phyloP scores from a whole-genome alignment of 2,888 invertebrate genomes.

The Drosophila mercatorum region DNA sequence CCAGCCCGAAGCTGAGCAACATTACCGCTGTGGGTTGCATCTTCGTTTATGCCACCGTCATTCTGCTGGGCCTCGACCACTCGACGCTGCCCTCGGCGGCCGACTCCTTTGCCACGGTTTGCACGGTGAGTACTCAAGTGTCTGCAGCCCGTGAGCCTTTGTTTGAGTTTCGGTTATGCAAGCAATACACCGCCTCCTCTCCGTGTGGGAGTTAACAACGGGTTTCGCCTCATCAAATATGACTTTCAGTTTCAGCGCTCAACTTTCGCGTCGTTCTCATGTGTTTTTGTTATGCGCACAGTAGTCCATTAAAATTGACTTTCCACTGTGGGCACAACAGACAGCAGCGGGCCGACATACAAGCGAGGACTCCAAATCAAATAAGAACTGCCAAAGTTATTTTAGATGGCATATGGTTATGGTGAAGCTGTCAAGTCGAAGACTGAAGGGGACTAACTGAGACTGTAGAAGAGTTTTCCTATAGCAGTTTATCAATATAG shows the following conservation, averaged over 20 bases:
- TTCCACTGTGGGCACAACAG: slow-evolving; percentile 5
- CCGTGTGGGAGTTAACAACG: slow-evolving; percentile 14
- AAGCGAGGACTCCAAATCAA: background rate
- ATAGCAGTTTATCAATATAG: background rate
- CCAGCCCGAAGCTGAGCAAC: slow-evolving; percentile 96
- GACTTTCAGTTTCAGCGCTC: slow-evolving; percentile 71
- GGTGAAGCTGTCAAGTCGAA: background rate
- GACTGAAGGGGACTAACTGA: background rate
- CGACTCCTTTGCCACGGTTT: slow-evolving; percentile 91
- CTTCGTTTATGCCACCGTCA: slow-evolving; percentile 94
- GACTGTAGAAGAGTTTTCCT: background rate
- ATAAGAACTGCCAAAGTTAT: background rate
- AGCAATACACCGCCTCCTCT: slow-evolving; percentile 42
- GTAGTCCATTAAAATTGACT: slow-evolving; percentile 19
- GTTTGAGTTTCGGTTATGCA: slow-evolving; percentile 77
- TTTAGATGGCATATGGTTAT: background rate
- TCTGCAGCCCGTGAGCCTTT: slow-evolving; percentile 39
- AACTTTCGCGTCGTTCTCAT: slow-evolving; percentile 61
- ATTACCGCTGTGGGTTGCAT: slow-evolving; percentile 96
- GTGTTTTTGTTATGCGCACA: slow-evolving; percentile 59
- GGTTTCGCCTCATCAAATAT: slow-evolving; percentile 66
- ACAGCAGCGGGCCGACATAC: background rate
- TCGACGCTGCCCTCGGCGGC: slow-evolving; percentile 89
- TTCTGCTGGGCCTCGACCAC: slow-evolving; percentile 93
- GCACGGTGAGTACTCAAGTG: slow-evolving; percentile 89